Evolutionary conservation across 2,797 vertebrate species (phyloP).

Genomic region (Sciaenops ocellatus): DNA sequence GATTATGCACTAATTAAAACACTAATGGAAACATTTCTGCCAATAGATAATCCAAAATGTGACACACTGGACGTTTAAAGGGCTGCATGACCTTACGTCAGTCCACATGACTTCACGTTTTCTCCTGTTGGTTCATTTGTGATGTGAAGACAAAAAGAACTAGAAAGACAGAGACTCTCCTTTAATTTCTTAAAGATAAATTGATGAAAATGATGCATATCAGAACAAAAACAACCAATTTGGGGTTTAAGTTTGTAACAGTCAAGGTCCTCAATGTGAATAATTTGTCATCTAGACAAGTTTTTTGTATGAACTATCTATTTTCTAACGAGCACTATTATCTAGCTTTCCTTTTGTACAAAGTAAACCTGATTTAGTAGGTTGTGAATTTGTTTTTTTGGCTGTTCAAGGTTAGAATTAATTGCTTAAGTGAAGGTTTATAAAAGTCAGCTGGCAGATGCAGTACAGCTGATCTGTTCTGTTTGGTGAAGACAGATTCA

Average conservation of each 20-base stretch:
- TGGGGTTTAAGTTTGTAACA: neutral
- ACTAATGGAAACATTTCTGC: too few species aligned
- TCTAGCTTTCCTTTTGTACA: neutral
- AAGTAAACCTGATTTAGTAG: neutral
- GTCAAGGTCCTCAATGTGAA: neutral
- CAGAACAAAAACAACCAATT: neutral
- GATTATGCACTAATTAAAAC: too few species aligned
- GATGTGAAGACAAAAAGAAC: neutral
- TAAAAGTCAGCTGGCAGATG: neutral
- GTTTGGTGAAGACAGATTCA: neutral
- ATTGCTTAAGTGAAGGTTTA: neutral
- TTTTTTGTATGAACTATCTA: neutral
- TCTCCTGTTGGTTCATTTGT: neutral
- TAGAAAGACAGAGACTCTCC: neutral
- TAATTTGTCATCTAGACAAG: neutral
- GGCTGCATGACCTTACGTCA: too few species aligned
- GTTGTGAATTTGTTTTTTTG: rapidly evolving
- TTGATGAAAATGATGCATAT: neutral
- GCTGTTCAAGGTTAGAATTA: neutral
- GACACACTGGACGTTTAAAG: too few species aligned
- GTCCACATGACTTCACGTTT: neutral
- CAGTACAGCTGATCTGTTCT: neutral
- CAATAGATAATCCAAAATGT: too few species aligned
- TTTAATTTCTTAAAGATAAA: neutral
- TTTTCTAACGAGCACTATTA: neutral